phyloP scores from a whole-genome alignment of 2,797 vertebrate species.

The Tapera naevia region DNA sequence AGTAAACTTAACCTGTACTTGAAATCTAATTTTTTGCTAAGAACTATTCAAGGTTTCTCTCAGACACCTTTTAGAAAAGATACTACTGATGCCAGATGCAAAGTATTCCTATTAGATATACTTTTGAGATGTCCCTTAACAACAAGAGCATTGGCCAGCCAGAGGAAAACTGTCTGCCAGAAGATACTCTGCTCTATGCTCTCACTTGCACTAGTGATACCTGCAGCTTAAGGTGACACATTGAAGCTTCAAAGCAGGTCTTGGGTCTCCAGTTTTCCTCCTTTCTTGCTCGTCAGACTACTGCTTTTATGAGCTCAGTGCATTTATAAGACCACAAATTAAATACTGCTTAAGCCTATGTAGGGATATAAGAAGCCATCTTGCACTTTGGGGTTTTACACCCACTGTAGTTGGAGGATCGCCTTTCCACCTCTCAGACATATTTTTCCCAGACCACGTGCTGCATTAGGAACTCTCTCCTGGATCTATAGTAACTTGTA shows the following conservation, averaged over 20 bases:
- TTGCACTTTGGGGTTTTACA: not conserved
- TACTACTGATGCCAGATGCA: not conserved
- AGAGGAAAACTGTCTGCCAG: not conserved
- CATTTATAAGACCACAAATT: not conserved
- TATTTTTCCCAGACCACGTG: rapidly evolving
- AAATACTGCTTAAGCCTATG: not conserved
- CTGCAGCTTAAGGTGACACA: not conserved
- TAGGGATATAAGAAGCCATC: rapidly evolving
- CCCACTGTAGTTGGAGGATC: not conserved
- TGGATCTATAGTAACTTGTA: not conserved
- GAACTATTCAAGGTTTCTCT: not conserved
- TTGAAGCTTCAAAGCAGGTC: not conserved
- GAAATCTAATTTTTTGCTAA: not conserved
- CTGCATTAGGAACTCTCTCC: not conserved
- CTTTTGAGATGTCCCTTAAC: not conserved
- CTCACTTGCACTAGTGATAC: rapidly evolving
- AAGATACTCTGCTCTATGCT: not conserved
- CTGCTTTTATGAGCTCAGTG: not conserved
- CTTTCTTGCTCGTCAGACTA: not conserved
- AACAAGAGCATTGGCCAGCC: not conserved
- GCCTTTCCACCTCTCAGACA: not conserved
- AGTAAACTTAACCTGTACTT: not conserved
- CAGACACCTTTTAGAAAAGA: not conserved
- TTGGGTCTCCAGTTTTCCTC: not conserved
- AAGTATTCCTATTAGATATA: not conserved